Evolutionary conservation across 2,797 vertebrate species (phyloP).

Genomic region (Cyprinodon diabolis): DNA sequence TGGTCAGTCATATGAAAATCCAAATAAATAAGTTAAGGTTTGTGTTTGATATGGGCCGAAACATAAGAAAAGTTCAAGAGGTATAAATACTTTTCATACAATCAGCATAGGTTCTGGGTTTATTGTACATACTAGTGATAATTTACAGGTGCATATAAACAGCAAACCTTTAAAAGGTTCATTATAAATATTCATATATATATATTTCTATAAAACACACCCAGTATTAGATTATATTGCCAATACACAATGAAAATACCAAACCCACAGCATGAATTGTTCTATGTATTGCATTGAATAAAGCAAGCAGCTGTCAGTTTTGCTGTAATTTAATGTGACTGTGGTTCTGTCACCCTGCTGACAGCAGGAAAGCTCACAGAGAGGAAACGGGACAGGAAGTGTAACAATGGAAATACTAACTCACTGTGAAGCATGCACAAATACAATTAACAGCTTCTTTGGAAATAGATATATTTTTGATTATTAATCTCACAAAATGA

Average conservation of each 20-base stretch:
- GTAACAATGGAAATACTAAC: constrained; percentile 72
- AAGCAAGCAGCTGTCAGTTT: neutral
- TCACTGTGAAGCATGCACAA: constrained; percentile 37
- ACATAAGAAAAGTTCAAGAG: neutral
- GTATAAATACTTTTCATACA: neutral
- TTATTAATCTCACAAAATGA: constrained; percentile 44
- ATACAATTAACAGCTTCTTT: constrained; percentile 20
- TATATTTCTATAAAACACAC: too few species aligned
- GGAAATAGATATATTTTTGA: constrained; percentile 28
- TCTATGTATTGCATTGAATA: neutral
- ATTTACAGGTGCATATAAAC: neutral
- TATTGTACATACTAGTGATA: neutral
- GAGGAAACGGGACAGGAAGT: constrained; percentile 69
- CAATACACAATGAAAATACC: neutral
- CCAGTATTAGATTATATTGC: neutral
- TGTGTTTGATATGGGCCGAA: neutral
- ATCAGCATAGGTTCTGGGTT: neutral
- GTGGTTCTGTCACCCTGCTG: constrained; percentile 13
- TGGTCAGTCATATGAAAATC: neutral
- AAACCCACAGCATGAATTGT: neutral
- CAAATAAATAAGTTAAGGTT: neutral
- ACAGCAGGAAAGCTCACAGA: constrained; percentile 56
- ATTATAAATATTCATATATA: neutral
- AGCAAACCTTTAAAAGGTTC: neutral
- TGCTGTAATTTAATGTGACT: constrained; percentile 19